A percentile compares a stretch with the other conserved stretches of the same genome.
Conservation (phyloP, 2,797 vertebrate genomes). For the Poecilia picta region DNA sequence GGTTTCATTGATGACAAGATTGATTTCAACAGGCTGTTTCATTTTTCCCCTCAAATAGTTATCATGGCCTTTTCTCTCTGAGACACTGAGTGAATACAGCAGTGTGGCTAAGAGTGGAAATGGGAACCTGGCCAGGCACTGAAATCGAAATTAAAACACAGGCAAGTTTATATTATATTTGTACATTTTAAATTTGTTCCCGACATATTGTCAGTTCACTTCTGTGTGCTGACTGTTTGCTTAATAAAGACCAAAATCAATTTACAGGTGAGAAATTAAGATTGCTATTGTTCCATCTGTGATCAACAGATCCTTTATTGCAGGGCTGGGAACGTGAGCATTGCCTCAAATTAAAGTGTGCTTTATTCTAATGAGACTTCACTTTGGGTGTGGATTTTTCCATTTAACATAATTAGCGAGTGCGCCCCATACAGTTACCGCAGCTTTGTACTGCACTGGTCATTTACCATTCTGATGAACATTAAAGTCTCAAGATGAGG, state of each 20-base stretch:
- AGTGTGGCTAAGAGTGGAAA: constrained; percentile 11
- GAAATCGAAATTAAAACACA: neutral
- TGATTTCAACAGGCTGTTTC: constrained; percentile 76
- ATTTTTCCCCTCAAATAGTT: constrained; percentile 59
- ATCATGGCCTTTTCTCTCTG: constrained; percentile 65
- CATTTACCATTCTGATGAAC: constrained; percentile 71
- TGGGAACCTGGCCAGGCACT: neutral
- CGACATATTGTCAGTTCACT: constrained; percentile 19
- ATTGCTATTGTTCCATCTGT: constrained; percentile 39
- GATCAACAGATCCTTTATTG: constrained; percentile 43
- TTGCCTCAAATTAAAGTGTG: constrained; percentile 53
- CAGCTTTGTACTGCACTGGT: constrained; percentile 51
- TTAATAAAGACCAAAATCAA: constrained; percentile 30
- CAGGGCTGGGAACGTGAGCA: constrained; percentile 25
- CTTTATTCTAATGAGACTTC: constrained; percentile 59
- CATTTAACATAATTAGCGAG: constrained; percentile 60
- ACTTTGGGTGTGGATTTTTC: constrained; percentile 56
- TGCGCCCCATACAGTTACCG: constrained; percentile 33
- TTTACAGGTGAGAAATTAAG: constrained; percentile 45
- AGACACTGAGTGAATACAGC: constrained; percentile 24
- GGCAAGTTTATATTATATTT: neutral
- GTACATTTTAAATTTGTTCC: constrained; percentile 8
- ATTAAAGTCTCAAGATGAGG: constrained; percentile 62
- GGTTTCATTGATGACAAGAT: constrained; percentile 75
- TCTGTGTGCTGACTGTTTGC: constrained; percentile 13